Evolutionary conservation across 2,888 invertebrate species (phyloP), one percentile per base, ranked within the genome.

Genomic region (Nomada flava): DNA sequence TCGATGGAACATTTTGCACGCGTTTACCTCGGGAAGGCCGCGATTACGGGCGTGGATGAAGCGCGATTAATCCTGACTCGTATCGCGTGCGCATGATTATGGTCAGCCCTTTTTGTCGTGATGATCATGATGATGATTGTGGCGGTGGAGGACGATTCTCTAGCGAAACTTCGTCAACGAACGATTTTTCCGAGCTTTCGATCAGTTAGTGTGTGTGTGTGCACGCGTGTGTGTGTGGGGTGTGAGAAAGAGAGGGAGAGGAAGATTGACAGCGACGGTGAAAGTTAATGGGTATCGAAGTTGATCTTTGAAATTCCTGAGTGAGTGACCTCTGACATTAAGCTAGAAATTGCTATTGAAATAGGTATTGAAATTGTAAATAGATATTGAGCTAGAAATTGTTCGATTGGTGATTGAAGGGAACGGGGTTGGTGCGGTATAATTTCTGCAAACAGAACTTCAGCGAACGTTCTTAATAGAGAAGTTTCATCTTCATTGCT

Each of bases 11-110:
- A 53, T 67, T 69, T 55, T 47, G 29, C 57, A 42, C 62, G 23
- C 23, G 62, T 72, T 70, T 78, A 78, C 69, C 77, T 79, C 67
- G 70, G 70, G 26, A 20, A 59, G 59, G 78, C 75, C 78, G 71
- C 71, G 78, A 47, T 44, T 23, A 67, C 44, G 52, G 26, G 59
- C 69, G 52, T 63, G 57, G 75, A 77, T 67, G 72, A 60, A 68
- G 79, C 47, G 71, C 74, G 71, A 59, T 68, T 75, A 59, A 82
- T 82, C 62, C 72, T 53, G 69, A 65, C 62, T 59, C 65, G 53
- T 79, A 59, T 73, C 68, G 64, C 47, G 64, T 64, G 71, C 59
- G 50, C 73, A 52, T 77, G 79, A 55, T 78, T 68, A 71, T 67
- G 75, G 55, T 13, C 50, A 57, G 62, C 52, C 47, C 18, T 65